Evolutionary conservation across 92 coral and sea anemone species (phyloP).

Genomic region (Porites evermanni): DNA sequence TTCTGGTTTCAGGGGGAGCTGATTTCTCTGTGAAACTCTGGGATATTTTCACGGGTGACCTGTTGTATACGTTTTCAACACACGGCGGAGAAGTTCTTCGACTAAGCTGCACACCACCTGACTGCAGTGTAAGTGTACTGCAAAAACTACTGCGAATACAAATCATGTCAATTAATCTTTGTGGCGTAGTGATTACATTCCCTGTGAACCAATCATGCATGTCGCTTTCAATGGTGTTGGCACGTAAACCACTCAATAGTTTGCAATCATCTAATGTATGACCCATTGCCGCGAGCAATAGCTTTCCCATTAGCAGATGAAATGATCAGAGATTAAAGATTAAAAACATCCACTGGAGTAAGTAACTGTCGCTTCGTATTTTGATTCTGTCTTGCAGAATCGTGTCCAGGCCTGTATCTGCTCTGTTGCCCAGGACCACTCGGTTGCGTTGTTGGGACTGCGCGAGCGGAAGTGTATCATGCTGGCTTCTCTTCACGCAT

Average conservation of each 20-base stretch:
- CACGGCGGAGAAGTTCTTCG: slow-evolving; percentile 93
- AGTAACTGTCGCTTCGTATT: neutral
- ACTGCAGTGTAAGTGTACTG: slow-evolving; percentile 87
- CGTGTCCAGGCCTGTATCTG: slow-evolving; percentile 95
- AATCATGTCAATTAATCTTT: no score
- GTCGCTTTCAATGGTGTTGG: no score
- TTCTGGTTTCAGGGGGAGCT: slow-evolving; percentile 95
- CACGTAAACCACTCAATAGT: no score
- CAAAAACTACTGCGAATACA: neutral
- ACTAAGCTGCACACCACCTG: slow-evolving; percentile 93
- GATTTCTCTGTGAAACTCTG: slow-evolving; percentile 98
- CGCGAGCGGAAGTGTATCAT: slow-evolving; percentile 93
- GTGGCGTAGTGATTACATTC: neutral
- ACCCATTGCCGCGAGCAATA: no score
- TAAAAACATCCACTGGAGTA: no score
- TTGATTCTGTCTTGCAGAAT: slow-evolving; percentile 54
- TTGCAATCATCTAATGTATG: no score
- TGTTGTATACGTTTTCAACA: slow-evolving; percentile 86
- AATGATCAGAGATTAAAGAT: no score
- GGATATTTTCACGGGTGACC: slow-evolving; percentile 91
- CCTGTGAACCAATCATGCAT: no score
- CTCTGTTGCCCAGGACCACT: slow-evolving; percentile 96
- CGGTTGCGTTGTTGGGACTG: slow-evolving; percentile 90
- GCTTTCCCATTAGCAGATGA: no score
- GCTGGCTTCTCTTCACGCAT: slow-evolving; percentile 95